Percentiles rank a stretch among this genome's conserved stretches.
Conservation (phyloP, 30 jellyfish, hydroid and myxozoan genomes). For the Clytia hemisphaerica region DNA sequence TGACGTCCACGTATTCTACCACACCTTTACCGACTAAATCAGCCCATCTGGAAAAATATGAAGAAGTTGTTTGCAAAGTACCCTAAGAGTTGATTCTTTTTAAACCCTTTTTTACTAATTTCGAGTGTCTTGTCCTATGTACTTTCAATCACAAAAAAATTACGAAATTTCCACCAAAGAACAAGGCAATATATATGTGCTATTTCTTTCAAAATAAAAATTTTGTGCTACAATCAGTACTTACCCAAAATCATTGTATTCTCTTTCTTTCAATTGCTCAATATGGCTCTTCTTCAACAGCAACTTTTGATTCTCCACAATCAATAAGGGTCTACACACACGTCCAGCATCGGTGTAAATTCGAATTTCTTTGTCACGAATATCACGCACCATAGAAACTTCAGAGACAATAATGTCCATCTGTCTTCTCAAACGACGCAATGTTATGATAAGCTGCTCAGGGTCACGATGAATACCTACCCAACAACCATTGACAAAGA, state of each 20-base stretch:
- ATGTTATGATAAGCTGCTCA: slow-evolving; percentile 84
- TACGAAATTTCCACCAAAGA: neutral
- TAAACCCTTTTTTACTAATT: no score
- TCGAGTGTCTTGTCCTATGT: no score
- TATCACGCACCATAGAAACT: slow-evolving; percentile 99
- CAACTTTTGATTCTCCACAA: slow-evolving; percentile 91
- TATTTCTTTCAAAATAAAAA: no score
- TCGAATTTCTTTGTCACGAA: slow-evolving; percentile 94
- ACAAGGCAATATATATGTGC: no score
- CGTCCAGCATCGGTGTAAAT: slow-evolving; percentile 99
- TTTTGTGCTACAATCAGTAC: no score
- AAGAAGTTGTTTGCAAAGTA: no score
- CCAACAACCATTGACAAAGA: slow-evolving; percentile 99
- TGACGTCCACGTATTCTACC: slow-evolving; percentile 95
- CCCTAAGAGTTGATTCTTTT: no score
- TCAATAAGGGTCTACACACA: slow-evolving; percentile 97
- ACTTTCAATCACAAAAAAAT: no score
- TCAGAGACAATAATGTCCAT: slow-evolving; percentile 98
- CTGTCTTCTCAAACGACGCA: slow-evolving; percentile 90
- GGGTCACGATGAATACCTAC: slow-evolving; percentile 99
- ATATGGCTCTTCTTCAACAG: slow-evolving; percentile 81
- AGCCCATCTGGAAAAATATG: slow-evolving; percentile 79
- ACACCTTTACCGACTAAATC: slow-evolving; percentile 98
- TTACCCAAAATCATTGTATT: slow-evolving; percentile 77
- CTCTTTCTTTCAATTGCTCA: slow-evolving; percentile 85